Conservation (phyloP, 2,888 invertebrate genomes). For the Ichneumon xanthorius region DNA sequence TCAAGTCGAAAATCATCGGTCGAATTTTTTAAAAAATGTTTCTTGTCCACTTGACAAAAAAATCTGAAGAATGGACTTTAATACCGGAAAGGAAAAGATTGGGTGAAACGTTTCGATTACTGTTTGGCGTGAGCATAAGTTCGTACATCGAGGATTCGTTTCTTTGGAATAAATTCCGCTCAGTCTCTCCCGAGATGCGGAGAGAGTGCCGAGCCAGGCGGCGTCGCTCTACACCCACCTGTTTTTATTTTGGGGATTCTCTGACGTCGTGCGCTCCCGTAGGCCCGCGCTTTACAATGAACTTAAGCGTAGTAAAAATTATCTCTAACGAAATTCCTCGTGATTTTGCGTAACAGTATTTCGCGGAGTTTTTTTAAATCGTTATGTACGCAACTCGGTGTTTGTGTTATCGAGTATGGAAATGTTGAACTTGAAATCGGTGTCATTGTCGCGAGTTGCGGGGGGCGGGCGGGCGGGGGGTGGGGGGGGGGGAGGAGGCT, state of each 20-base stretch:
- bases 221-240: constrained; percentile 6
- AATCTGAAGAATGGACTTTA: neutral
- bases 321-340: neutral
- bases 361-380: neutral
- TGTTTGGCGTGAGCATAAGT: neutral
- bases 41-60: neutral
- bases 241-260: constrained; percentile 13
- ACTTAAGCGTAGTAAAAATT: neutral
- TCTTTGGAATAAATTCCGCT: neutral
- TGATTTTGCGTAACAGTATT: neutral
- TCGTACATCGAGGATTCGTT: neutral
- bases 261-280: neutral
- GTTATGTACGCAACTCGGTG: neutral
- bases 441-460: neutral
- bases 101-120: neutral
- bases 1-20: neutral
- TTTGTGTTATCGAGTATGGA: neutral
- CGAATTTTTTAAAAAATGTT: too few species aligned
- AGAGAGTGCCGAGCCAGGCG: neutral
- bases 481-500: neutral
- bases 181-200: neutral
- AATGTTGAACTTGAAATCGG: constrained; percentile 22
- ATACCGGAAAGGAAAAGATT: neutral
- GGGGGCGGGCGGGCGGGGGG: neutral
- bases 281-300: neutral